phyloP scores from a whole-genome alignment of 2,113 vertebrate species.

The Camelus bactrianus region DNA sequence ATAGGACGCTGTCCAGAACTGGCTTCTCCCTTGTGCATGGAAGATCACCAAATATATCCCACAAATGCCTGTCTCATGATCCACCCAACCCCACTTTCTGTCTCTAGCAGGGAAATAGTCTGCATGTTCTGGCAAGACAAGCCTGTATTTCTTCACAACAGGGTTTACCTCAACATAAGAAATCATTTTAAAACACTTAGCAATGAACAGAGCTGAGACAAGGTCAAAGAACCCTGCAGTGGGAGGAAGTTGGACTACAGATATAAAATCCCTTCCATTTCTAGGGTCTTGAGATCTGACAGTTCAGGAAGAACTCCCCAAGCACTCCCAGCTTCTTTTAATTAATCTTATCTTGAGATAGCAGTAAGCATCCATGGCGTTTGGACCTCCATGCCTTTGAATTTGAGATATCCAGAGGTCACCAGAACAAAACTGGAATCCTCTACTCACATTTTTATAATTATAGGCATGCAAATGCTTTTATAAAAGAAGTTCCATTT shows the following conservation, averaged over 20 bases:
- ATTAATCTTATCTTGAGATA: slow-evolving; percentile 23
- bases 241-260: neutral
- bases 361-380: neutral
- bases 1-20: neutral
- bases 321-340: neutral
- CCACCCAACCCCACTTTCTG: neutral
- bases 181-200: neutral
- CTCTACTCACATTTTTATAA: neutral
- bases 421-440: neutral
- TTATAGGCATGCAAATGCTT: neutral
- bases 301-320: neutral
- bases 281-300: neutral
- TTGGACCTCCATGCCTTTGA: slow-evolving; percentile 5
- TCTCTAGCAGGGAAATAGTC: neutral
- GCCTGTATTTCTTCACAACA: neutral
- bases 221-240: neutral
- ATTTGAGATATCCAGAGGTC: slow-evolving; percentile 54
- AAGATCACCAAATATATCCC: neutral
- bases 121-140: neutral
- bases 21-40: neutral
- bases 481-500: neutral
- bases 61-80: neutral
- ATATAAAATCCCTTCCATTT: neutral
- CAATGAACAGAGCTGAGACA: neutral
- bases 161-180: neutral